phyloP scores from a whole-genome alignment of 2,113 vertebrate genomes.

The Tetraodon nigroviridis region DNA sequence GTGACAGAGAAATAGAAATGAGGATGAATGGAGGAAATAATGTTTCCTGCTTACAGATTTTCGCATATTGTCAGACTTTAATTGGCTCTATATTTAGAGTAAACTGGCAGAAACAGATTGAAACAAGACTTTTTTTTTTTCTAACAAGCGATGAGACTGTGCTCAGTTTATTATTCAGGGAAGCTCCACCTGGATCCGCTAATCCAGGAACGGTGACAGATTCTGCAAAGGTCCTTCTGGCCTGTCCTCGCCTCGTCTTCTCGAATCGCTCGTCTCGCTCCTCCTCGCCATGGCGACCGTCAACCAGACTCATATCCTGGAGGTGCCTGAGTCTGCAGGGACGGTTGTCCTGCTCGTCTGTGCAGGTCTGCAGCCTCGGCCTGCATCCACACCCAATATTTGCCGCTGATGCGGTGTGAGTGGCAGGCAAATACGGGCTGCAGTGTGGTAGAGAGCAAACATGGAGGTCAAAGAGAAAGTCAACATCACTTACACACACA shows the following conservation, averaged over 20 bases:
- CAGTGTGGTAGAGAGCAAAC: conserved; percentile 46
- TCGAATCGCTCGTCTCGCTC: no score
- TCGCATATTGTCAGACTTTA: neutral
- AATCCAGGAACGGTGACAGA: no score
- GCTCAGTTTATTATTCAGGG: neutral
- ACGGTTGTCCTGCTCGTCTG: conserved; percentile 16
- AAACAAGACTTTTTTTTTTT: neutral
- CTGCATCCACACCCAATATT: conserved; percentile 60
- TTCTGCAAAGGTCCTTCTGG: no score
- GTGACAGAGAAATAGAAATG: neutral
- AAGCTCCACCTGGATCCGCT: neutral
- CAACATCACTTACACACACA: neutral
- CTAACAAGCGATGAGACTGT: neutral
- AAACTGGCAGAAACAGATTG: neutral
- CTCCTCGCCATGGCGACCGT: no score
- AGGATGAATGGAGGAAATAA: neutral
- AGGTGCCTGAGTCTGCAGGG: no score
- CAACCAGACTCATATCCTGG: no score
- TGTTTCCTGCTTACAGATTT: neutral
- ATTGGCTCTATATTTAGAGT: neutral
- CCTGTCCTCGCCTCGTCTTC: no score
- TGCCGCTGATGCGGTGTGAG: conserved; percentile 43
- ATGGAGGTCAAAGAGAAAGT: conserved; percentile 41
- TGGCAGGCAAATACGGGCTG: conserved; percentile 48
- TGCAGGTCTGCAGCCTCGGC: conserved; percentile 38